phyloP scores from a whole-genome alignment of 2,797 vertebrate genomes.

The Lepilemur ruficaudatus region DNA sequence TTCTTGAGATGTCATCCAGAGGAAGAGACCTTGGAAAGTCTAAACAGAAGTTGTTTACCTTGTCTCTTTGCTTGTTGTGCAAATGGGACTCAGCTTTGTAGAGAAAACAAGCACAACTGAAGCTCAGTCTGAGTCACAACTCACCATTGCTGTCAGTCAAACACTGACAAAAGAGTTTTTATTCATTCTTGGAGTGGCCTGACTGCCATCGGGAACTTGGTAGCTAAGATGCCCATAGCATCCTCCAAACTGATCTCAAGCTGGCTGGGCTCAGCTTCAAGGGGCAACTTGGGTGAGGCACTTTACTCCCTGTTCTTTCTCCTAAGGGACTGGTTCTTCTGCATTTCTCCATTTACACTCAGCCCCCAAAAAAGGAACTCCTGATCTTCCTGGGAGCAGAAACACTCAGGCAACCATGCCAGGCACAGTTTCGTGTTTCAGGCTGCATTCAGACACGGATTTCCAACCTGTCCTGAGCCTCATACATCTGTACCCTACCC shows the following conservation, averaged over 20 bases:
- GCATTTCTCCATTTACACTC: background rate
- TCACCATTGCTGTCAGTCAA: conserved; percentile 28
- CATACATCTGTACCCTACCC: background rate
- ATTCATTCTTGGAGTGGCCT: background rate
- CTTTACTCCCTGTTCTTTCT: conserved; percentile 6
- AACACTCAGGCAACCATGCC: background rate
- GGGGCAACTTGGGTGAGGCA: background rate
- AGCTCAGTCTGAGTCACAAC: conserved; percentile 45
- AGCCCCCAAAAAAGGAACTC: background rate
- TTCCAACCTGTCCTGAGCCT: background rate
- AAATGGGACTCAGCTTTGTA: conserved; percentile 67
- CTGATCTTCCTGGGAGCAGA: background rate
- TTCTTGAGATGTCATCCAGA: conserved; percentile 46
- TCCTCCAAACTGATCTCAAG: background rate
- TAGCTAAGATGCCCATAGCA: background rate
- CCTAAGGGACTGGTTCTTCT: background rate
- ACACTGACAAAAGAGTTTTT: background rate
- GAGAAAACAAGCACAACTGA: conserved; percentile 52
- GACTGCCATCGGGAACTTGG: background rate
- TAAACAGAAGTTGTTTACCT: conserved; percentile 74
- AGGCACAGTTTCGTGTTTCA: background rate
- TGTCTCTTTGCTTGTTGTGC: conserved; percentile 75
- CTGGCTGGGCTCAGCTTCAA: conserved; percentile 1
- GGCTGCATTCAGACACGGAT: background rate
- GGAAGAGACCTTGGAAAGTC: conserved; percentile 58